Conservation (phyloP, 2,797 vertebrate genomes). For the Cuniculus paca region DNA sequence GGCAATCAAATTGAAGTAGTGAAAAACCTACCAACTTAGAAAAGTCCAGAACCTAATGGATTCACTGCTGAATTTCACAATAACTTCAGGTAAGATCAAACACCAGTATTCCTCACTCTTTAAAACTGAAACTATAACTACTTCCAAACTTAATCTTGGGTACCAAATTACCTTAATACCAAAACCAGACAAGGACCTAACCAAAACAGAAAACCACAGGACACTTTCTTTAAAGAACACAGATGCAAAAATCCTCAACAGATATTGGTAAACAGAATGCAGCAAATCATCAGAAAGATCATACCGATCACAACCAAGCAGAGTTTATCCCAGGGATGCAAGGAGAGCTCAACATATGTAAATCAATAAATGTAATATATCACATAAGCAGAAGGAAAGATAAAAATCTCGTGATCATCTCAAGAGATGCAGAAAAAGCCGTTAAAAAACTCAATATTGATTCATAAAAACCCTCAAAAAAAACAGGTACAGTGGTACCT, state of each 20-base stretch:
- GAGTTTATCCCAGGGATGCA: neutral
- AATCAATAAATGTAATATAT: neutral
- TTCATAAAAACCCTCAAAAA: neutral
- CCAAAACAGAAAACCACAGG: neutral
- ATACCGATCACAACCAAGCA: neutral
- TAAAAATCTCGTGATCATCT: neutral
- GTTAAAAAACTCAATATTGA: neutral
- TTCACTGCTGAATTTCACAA: neutral
- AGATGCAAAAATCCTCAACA: neutral
- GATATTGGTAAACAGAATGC: neutral
- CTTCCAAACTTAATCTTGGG: neutral
- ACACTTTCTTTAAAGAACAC: neutral
- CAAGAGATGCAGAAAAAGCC: neutral
- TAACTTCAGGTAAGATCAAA: neutral
- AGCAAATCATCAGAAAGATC: neutral
- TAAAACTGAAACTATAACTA: neutral
- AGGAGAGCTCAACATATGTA: neutral
- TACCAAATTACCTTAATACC: neutral
- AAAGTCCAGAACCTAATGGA: neutral
- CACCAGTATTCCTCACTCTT: neutral
- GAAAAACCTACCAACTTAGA: neutral
- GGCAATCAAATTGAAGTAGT: neutral
- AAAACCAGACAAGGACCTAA: neutral
- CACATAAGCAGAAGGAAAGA: neutral
- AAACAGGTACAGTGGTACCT: neutral